Conservation (phyloP, 1,140 invertebrate species). For the Leptinotarsa lineolata region DNA sequence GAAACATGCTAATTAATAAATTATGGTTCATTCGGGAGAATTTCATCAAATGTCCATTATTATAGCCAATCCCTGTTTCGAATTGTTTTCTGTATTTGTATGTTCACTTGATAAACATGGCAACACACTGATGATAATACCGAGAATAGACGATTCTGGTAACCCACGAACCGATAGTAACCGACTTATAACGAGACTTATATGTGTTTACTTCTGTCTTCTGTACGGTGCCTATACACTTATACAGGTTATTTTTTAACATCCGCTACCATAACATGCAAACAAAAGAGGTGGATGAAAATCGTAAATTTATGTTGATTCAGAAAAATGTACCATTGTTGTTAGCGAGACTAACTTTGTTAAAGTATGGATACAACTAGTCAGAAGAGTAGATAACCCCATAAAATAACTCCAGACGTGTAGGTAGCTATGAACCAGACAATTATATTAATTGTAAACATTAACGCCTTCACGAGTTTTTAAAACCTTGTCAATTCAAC, state of each 20-base stretch:
- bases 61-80: background rate
- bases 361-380: too few species aligned
- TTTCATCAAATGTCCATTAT: too few species aligned
- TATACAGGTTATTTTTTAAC: conserved; percentile 21
- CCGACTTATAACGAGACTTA: conserved; percentile 28
- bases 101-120: background rate
- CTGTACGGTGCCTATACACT: background rate
- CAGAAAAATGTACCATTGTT: background rate
- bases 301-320: background rate
- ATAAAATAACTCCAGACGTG: too few species aligned
- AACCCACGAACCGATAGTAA: conserved; percentile 10
- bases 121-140: background rate
- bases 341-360: background rate
- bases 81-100: background rate
- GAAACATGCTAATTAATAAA: too few species aligned
- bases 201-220: too few species aligned
- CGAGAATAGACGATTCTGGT: conserved; percentile 12
- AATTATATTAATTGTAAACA: too few species aligned
- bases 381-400: too few species aligned
- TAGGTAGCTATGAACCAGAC: too few species aligned
- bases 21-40: too few species aligned
- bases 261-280: conserved; percentile 17
- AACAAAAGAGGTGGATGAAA: conserved; percentile 17
- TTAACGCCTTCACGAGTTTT: too few species aligned
- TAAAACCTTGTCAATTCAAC: too few species aligned